Conservation (phyloP, 2,888 invertebrate species). For the Erynnis tages region DNA sequence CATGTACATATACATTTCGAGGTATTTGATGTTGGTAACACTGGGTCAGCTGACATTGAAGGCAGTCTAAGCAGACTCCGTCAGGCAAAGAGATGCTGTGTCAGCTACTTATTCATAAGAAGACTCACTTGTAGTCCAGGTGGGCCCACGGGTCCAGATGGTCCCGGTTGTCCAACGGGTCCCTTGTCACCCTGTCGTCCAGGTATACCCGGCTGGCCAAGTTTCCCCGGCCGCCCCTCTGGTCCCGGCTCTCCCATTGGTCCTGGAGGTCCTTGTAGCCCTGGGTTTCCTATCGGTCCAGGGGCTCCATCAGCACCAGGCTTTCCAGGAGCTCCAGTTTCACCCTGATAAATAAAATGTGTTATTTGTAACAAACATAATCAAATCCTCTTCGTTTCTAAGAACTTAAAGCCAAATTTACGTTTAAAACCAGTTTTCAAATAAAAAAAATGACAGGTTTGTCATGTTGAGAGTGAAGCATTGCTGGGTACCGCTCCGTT, state of each 20-base stretch:
- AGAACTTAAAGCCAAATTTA: too few species aligned
- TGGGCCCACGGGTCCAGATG: slow-evolving; percentile 83
- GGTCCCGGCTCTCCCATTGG: slow-evolving; percentile 82
- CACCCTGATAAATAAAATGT: slow-evolving; percentile 70
- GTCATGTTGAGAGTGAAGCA: too few species aligned
- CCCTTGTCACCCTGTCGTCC: slow-evolving; percentile 90
- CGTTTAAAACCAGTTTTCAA: too few species aligned
- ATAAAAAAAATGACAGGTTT: too few species aligned
- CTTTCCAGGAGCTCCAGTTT: slow-evolving; percentile 87
- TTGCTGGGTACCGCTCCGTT: too few species aligned
- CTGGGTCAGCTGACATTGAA: too few species aligned
- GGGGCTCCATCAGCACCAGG: slow-evolving; percentile 87
- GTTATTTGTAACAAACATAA: not conserved
- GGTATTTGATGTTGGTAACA: too few species aligned
- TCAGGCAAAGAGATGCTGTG: too few species aligned
- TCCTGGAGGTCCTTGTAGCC: slow-evolving; percentile 86
- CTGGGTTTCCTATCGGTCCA: slow-evolving; percentile 84
- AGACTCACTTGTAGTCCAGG: slow-evolving; percentile 84
- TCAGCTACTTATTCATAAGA: too few species aligned
- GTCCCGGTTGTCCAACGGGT: slow-evolving; percentile 84
- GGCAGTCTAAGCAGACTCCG: too few species aligned
- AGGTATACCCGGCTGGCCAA: slow-evolving; percentile 86
- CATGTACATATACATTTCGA: too few species aligned
- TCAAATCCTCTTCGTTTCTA: too few species aligned
- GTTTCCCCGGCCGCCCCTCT: slow-evolving; percentile 84